phyloP scores from a whole-genome alignment of 2,888 invertebrate genomes.

The Ophion obscuratus region DNA sequence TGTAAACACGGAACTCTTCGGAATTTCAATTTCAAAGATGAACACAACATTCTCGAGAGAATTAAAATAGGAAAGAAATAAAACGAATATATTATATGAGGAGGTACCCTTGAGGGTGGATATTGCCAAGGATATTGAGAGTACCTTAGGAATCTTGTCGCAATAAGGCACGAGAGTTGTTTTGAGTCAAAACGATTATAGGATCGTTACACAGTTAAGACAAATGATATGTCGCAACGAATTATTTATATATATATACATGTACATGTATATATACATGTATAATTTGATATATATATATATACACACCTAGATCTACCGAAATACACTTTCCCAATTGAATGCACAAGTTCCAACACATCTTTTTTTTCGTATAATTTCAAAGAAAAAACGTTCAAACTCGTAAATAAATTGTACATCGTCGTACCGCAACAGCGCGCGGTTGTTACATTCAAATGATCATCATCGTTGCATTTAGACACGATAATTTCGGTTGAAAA shows the following conservation, averaged over 20 bases:
- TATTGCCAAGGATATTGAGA: neutral
- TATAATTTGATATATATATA: slow-evolving; percentile 2
- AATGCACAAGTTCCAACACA: slow-evolving; percentile 53
- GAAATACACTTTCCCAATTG: slow-evolving; percentile 41
- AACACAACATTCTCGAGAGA: slow-evolving; percentile 41
- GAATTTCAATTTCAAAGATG: slow-evolving; percentile 14
- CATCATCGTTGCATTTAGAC: slow-evolving; percentile 3
- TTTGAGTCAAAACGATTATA: slow-evolving; percentile 53
- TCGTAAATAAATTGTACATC: slow-evolving; percentile 50
- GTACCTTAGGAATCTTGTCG: slow-evolving; percentile 30
- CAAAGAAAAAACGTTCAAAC: slow-evolving; percentile 24
- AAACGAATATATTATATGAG: neutral
- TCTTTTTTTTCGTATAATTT: slow-evolving; percentile 18
- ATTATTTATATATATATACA: slow-evolving; percentile 31
- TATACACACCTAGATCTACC: slow-evolving; percentile 27
- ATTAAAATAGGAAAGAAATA: neutral
- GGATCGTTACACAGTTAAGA: slow-evolving; percentile 28
- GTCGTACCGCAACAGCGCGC: slow-evolving; percentile 7
- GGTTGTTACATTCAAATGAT: neutral
- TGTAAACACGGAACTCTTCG: neutral
- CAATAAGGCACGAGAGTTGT: slow-evolving; percentile 34
- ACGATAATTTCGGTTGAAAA: slow-evolving; percentile 34
- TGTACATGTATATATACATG: neutral
- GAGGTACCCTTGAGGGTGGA: neutral
- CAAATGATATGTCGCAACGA: slow-evolving; percentile 20